Evolutionary conservation across 2,888 invertebrate species (phyloP).

Genomic region (Oligia latruncula): DNA sequence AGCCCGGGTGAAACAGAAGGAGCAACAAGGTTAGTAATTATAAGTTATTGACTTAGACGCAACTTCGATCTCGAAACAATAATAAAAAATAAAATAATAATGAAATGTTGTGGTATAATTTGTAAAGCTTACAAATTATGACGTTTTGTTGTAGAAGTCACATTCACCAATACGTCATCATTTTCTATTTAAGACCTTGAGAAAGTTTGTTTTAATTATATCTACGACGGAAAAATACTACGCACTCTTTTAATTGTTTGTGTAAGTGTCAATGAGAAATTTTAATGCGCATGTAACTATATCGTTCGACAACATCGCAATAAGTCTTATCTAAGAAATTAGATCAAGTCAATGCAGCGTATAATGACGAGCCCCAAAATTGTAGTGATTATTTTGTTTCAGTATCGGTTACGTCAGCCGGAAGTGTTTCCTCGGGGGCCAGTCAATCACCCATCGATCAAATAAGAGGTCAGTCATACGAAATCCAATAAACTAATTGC

Average conservation of each 20-base stretch:
- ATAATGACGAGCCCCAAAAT: slow-evolving; percentile 8
- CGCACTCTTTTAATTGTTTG: slow-evolving; percentile 26
- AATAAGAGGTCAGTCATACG: slow-evolving; percentile 73
- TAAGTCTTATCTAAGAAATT: slow-evolving; percentile 47
- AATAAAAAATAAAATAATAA: no score
- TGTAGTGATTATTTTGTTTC: slow-evolving; percentile 54
- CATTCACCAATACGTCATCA: not conserved
- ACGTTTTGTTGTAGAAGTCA: not conserved
- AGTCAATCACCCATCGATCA: slow-evolving; percentile 86
- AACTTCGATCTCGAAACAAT: not conserved
- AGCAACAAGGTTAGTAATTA: slow-evolving; percentile 78
- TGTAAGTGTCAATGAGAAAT: slow-evolving; percentile 38
- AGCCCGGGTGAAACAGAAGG: slow-evolving; percentile 86
- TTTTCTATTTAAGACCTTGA: slow-evolving; percentile 28
- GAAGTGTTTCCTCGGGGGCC: slow-evolving; percentile 84
- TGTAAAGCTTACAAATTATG: not conserved
- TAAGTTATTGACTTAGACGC: not conserved
- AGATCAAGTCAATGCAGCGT: slow-evolving; percentile 35
- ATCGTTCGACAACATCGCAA: slow-evolving; percentile 23
- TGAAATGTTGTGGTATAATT: not conserved
- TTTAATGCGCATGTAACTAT: slow-evolving; percentile 35
- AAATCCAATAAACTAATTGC: slow-evolving; percentile 23
- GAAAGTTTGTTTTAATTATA: slow-evolving; percentile 27
- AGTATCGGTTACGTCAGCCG: slow-evolving; percentile 83
- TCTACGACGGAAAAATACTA: slow-evolving; percentile 43